Percentiles rank a stretch among this genome's conserved stretches.
phyloP scores from a whole-genome alignment of 1,140 invertebrate genomes.

The Neuroterus valhalla region DNA sequence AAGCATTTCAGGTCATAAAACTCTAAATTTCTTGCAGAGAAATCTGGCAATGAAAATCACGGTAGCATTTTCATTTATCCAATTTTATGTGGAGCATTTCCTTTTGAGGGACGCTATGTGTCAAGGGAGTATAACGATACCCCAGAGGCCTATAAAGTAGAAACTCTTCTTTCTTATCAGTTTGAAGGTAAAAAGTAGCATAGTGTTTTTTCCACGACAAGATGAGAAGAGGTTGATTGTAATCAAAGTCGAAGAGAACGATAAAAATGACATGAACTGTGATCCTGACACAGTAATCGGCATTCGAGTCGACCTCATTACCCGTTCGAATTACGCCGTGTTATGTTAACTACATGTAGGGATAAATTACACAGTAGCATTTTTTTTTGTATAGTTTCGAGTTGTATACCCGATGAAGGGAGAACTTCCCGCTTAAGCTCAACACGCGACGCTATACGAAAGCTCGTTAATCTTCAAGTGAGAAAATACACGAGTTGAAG shows the following conservation, averaged over 20 bases:
- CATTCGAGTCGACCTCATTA: constrained; percentile 9
- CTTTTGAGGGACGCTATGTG: not conserved
- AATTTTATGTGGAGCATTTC: not conserved
- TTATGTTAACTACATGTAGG: constrained; percentile 10
- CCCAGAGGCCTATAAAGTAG: constrained; percentile 22
- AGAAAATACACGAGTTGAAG: constrained; percentile 26
- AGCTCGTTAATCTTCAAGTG: constrained; percentile 28
- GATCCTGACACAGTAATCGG: constrained; percentile 19
- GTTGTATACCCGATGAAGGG: constrained; percentile 19
- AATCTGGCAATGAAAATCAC: not conserved
- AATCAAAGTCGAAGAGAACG: not conserved
- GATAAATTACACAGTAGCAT: constrained; percentile 23
- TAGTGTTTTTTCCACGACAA: constrained; percentile 2
- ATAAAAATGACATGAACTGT: not conserved
- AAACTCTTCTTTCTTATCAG: constrained; percentile 15
- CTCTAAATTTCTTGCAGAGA: no score
- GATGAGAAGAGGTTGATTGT: constrained; percentile 13
- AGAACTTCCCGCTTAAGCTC: constrained; percentile 21
- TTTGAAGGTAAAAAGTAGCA: not conserved
- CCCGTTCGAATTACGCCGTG: constrained; percentile 5
- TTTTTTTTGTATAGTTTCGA: constrained; percentile 22
- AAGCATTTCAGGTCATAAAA: no score
- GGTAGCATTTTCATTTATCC: not conserved
- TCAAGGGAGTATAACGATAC: constrained; percentile 12
- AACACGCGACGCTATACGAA: constrained; percentile 24